Conservation (phyloP, 2,113 vertebrate genomes). For the Corythornis cristatus region DNA sequence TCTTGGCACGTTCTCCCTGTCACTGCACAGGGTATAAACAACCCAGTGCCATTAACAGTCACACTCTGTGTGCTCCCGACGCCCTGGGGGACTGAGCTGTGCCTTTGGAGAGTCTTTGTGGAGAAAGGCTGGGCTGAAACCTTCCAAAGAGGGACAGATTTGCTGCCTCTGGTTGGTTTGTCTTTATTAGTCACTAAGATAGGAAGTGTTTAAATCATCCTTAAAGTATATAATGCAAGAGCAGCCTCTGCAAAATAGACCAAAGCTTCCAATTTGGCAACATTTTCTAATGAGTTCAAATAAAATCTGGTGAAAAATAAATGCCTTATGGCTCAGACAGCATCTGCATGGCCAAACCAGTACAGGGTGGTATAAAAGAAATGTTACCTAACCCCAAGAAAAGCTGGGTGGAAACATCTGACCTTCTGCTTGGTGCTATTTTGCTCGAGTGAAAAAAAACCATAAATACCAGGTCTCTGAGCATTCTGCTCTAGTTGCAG, state of each 20-base stretch:
- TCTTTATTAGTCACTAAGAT: neutral
- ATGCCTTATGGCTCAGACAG: neutral
- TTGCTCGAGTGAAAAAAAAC: too few species aligned
- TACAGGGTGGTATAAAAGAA: neutral
- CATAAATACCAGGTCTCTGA: too few species aligned
- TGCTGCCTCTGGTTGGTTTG: neutral
- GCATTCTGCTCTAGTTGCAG: too few species aligned
- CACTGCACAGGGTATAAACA: neutral
- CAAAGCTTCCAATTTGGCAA: neutral
- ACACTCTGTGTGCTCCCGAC: neutral
- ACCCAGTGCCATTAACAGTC: neutral
- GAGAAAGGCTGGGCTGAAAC: neutral
- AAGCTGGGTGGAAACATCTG: too few species aligned
- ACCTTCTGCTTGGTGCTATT: too few species aligned
- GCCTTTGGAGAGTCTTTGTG: neutral
- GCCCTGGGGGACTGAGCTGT: neutral
- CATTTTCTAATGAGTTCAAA: constrained; percentile 12
- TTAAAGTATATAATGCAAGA: neutral
- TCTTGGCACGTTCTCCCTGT: neutral
- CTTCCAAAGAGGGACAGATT: neutral
- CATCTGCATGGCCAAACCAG: neutral
- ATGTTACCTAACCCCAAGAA: neutral
- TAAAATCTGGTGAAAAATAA: constrained; percentile 5
- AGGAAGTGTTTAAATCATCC: neutral
- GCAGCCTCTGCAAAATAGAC: neutral